Conservation (phyloP, 2,113 vertebrate genomes). For the Hyperopisus bebe region DNA sequence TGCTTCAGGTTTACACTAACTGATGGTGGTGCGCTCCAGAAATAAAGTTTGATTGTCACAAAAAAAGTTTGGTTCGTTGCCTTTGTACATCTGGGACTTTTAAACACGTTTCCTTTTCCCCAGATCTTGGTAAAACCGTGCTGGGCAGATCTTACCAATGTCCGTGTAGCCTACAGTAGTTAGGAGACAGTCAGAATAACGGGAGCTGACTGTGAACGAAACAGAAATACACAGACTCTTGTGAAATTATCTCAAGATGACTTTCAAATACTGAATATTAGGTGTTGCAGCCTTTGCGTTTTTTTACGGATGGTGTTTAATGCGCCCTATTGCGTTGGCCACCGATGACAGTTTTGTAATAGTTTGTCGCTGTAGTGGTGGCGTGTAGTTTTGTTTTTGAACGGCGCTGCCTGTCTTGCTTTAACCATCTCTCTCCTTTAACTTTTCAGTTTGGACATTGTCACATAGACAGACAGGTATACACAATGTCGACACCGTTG, state of each 20-base stretch:
- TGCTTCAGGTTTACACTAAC: not conserved
- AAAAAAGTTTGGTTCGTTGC: not conserved
- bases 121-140: not conserved
- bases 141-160: not conserved
- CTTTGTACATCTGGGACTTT: not conserved
- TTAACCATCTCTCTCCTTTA: conserved; percentile 57
- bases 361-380: not conserved
- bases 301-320: not conserved
- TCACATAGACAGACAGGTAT: conserved; percentile 67
- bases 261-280: not conserved
- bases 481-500: conserved; percentile 38
- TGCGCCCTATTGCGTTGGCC: not conserved
- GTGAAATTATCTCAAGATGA: not conserved
- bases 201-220: not conserved
- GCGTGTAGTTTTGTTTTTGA: not conserved
- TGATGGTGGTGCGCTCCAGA: not conserved
- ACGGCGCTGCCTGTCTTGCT: conserved; percentile 41
- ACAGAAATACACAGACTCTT: not conserved
- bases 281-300: not conserved
- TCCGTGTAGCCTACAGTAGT: not conserved
- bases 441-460: conserved; percentile 64
- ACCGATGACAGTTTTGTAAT: not conserved
- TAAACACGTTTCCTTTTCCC: not conserved
- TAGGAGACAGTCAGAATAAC: not conserved
- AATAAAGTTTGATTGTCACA: not conserved